Evolutionary conservation across 2,797 vertebrate species (phyloP).

Genomic region (Tarsius wallacei): DNA sequence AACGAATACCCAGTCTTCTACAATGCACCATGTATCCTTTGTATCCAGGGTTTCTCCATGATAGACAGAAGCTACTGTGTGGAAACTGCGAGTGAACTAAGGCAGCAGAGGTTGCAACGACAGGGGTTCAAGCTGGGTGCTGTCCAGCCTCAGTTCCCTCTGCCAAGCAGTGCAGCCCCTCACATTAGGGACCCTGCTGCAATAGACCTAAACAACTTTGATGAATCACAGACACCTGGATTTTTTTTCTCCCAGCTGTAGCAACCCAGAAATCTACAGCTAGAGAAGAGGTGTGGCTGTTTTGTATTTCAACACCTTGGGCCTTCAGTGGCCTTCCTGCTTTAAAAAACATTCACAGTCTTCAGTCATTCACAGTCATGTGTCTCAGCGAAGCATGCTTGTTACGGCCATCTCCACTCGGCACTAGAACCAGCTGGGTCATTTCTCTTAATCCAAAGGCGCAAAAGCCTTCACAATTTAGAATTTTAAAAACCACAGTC

Average conservation of each 20-base stretch:
- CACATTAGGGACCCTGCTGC: not conserved
- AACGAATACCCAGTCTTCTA: not conserved
- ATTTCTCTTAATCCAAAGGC: not conserved
- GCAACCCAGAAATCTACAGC: not conserved
- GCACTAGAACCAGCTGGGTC: not conserved
- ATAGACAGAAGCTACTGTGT: not conserved
- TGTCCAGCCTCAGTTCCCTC: not conserved
- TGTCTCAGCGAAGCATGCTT: not conserved
- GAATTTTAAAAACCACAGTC: slow-evolving; percentile 41
- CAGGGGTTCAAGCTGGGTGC: not conserved
- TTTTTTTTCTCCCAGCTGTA: not conserved
- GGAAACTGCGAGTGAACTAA: not conserved
- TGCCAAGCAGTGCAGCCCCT: not conserved
- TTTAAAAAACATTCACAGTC: slow-evolving; percentile 57
- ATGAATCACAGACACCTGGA: slow-evolving; percentile 49
- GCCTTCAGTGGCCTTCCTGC: slow-evolving; percentile 3
- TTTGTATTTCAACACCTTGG: slow-evolving; percentile 2
- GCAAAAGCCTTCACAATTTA: not conserved
- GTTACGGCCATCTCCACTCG: not conserved
- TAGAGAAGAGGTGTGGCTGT: slow-evolving; percentile 31
- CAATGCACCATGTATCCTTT: not conserved
- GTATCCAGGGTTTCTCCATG: not conserved
- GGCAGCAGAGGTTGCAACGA: not conserved
- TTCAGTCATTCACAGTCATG: not conserved
- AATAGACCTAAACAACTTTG: not conserved